Evolutionary conservation across 2,113 vertebrate species (phyloP).

Genomic region (Ginglymostoma cirratum): DNA sequence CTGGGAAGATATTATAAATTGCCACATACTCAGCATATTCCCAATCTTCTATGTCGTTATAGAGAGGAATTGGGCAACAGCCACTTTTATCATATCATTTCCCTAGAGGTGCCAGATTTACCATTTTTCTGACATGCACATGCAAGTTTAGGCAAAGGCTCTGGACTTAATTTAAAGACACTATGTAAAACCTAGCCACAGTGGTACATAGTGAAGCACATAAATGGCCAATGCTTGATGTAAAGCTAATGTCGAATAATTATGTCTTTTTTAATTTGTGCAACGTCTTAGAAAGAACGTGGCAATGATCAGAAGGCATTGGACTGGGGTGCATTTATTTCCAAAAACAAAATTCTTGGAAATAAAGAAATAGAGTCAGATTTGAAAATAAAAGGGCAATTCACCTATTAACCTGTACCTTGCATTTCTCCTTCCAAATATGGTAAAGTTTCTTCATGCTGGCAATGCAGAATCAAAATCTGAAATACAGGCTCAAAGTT

Average conservation of each 20-base stretch:
- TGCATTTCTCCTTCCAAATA: background rate
- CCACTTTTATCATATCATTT: background rate
- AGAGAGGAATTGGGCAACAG: background rate
- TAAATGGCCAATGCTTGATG: background rate
- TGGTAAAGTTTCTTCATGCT: background rate
- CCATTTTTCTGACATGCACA: background rate
- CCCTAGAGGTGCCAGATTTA: background rate
- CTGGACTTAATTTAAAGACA: background rate
- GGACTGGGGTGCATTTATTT: background rate
- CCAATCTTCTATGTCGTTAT: background rate
- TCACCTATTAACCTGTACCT: background rate
- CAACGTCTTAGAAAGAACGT: background rate
- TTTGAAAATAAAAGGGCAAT: background rate
- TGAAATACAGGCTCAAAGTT: background rate
- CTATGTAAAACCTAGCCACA: background rate
- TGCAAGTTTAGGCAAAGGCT: background rate
- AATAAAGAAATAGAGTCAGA: background rate
- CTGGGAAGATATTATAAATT: background rate
- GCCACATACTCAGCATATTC: background rate
- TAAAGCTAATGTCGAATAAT: background rate
- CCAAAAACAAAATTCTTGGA: background rate
- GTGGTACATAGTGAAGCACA: background rate
- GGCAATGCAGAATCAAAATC: background rate
- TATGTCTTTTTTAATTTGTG: background rate
- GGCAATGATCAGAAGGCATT: background rate